Conservation (phyloP, 2,113 vertebrate genomes). For the Chinchilla lanigera region DNA sequence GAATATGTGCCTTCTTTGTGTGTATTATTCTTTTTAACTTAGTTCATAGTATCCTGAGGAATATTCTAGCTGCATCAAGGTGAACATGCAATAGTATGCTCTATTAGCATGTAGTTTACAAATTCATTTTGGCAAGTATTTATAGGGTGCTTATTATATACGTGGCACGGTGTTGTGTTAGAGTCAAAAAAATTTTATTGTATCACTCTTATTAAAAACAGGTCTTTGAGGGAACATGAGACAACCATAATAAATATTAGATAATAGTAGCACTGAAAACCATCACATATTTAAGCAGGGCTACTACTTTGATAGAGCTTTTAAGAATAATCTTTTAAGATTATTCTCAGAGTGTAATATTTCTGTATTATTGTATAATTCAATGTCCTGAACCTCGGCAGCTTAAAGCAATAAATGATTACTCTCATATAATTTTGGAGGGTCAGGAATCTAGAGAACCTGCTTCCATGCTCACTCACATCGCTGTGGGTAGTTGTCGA, state of each 20-base stretch:
- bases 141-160: background rate
- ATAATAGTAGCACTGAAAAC: background rate
- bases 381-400: background rate
- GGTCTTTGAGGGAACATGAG: background rate
- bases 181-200: background rate
- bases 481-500: background rate
- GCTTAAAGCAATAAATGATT: background rate
- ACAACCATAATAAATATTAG: background rate
- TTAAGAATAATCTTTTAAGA: background rate
- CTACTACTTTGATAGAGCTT: background rate
- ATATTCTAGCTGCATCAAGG: slow-evolving; percentile 8
- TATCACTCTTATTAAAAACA: background rate
- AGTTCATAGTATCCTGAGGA: background rate
- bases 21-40: slow-evolving; percentile 30
- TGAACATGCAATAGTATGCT: background rate
- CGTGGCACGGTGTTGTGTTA: background rate
- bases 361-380: background rate
- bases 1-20: background rate
- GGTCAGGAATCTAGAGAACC: background rate
- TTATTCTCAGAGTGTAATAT: background rate
- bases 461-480: background rate
- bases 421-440: background rate
- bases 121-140: slow-evolving; percentile 15
- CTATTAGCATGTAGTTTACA: background rate
- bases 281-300: background rate